Evolutionary conservation across 2,113 vertebrate species (phyloP).

Genomic region (Microcebus ravelobensis): DNA sequence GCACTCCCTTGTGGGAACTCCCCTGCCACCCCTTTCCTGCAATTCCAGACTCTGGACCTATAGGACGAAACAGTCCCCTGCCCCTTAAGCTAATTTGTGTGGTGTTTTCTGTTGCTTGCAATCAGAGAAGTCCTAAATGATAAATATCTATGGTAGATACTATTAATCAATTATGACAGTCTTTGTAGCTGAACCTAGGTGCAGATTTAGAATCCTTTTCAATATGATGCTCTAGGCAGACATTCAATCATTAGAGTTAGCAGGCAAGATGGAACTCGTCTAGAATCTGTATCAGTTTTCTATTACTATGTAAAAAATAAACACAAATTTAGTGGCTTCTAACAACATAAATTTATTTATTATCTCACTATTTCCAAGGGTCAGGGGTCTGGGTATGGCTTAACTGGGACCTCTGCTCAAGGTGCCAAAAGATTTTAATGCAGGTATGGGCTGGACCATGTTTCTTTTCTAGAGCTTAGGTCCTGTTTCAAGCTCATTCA

Average conservation of each 20-base stretch:
- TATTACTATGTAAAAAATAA: not conserved
- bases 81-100: not conserved
- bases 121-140: not conserved
- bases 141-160: not conserved
- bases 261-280: not conserved
- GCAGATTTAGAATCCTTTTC: slow-evolving; percentile 3
- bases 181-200: not conserved
- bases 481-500: not conserved
- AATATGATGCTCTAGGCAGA: not conserved
- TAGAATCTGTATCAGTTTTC: not conserved
- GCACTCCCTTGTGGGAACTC: not conserved
- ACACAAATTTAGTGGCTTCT: not conserved
- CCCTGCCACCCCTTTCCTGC: not conserved
- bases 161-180: not conserved
- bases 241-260: not conserved
- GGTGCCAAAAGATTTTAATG: not conserved
- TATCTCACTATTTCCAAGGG: not conserved
- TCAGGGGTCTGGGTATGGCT: not conserved
- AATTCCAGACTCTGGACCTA: not conserved
- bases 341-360: not conserved
- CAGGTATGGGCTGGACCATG: not conserved
- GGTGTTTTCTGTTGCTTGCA: not conserved
- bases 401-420: not conserved
- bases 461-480: not conserved
- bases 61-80: not conserved